Conservation (phyloP, 1,140 invertebrate genomes). For the Bombus haemorrhoidalis region DNA sequence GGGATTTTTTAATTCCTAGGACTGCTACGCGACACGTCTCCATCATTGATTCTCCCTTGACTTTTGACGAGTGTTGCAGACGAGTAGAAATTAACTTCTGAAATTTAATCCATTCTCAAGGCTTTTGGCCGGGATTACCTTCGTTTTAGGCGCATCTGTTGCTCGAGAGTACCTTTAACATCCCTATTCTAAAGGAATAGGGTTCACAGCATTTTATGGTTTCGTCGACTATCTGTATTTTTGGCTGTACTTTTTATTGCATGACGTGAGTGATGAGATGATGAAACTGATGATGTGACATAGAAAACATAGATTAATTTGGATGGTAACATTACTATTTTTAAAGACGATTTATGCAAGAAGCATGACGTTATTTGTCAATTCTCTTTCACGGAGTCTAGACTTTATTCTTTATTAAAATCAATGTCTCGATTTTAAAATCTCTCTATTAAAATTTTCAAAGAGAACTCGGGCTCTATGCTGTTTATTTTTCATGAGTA, state of each 20-base stretch:
- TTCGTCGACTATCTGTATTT: no score
- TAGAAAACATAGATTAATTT: neutral
- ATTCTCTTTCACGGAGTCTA: neutral
- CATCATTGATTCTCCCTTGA: constrained; percentile 28
- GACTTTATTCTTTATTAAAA: neutral
- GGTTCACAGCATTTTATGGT: no score
- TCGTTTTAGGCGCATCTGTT: constrained; percentile 10
- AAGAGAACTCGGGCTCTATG: neutral
- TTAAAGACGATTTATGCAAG: neutral
- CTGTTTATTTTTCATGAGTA: neutral
- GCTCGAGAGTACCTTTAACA: neutral
- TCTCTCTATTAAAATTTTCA: neutral
- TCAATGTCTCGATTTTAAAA: neutral
- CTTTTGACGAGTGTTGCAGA: constrained; percentile 22
- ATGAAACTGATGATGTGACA: neutral
- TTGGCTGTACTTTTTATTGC: no score
- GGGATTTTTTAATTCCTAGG: constrained; percentile 47
- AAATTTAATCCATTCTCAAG: constrained; percentile 48
- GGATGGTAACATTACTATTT: neutral
- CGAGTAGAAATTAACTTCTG: constrained; percentile 32
- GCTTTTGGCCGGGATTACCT: constrained; percentile 9
- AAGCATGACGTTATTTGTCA: neutral
- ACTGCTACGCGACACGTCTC: constrained; percentile 2
- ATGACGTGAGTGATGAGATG: no score
- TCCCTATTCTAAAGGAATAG: no score